Base-by-base conservation (phyloP, 1,140 invertebrate genomes). In the Aphelenchoides besseyi region DNA sequence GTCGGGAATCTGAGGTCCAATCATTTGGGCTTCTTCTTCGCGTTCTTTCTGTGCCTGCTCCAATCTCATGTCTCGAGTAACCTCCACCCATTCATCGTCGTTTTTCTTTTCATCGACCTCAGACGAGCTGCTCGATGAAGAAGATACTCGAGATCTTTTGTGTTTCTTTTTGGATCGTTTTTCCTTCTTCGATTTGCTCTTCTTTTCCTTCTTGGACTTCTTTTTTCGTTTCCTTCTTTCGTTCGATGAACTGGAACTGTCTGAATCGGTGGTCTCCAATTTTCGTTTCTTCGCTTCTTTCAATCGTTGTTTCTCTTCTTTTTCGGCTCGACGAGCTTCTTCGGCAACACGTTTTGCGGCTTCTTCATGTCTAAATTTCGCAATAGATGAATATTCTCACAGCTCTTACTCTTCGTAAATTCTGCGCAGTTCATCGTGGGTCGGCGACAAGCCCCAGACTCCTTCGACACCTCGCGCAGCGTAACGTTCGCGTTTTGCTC, bases 81-180 rank as follows among this genome's bases (percentile, higher is more conserved):
- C 59, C 41, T 84, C 82, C 28, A 83, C 82, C 80, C 80, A 82
- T 52, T 82, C 80, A 52, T 84, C 82, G 37, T 78, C 61, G 18
- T 75, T 75, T 41, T 41, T 53, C 28, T 53, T 61, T 29, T 68
- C 70, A 54, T 66, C 67, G 28, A 30, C 64, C 29, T 72, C 64
- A 1, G 23, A 75, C 18, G 37, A 35, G 9, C 35, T 29, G 9
- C 33, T 41, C 16, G 28, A 29, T 26, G 75, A 23, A 29, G 75
- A 78, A 16, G 66, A 75, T 16, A 18, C 12, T 18, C 41, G 29
- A 18, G 37, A 64, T n/a, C 80, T 79, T 63, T 83, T 83, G 37
- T 72, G 59, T 37, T 79, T 82, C 70, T 77, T 70, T 41, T 82
- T 83, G 55, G 68, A 23, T 16, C 70, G 36, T 54, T 76, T 68